Evolutionary conservation across 1,140 invertebrate species (phyloP).

Genomic region (Lepidotrigona ventralis): DNA sequence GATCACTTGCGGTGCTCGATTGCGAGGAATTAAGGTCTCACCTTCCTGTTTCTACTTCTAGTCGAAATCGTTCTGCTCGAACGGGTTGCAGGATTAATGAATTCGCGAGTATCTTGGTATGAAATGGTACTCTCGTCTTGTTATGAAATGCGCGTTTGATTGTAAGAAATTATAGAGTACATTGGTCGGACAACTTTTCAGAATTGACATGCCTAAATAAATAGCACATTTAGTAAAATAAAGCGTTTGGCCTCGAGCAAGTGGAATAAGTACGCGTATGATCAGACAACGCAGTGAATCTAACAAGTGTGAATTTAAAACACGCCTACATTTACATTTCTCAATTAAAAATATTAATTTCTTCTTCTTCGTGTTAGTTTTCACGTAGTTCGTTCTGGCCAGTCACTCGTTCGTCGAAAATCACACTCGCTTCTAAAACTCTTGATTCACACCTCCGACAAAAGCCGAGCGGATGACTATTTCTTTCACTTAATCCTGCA

Average conservation of each 20-base stretch:
- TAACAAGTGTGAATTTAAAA: not conserved
- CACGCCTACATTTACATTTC: not conserved
- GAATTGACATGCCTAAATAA: not conserved
- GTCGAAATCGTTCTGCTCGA: not conserved
- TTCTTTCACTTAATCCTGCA: not conserved
- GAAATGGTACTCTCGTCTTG: not conserved
- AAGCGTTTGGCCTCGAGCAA: not conserved
- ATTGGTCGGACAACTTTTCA: not conserved
- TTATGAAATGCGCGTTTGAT: not conserved
- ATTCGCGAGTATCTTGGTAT: too few species aligned
- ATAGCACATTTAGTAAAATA: not conserved
- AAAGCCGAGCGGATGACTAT: too few species aligned
- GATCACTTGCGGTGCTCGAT: slow-evolving; percentile 7
- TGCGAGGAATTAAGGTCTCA: not conserved
- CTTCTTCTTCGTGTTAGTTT: too few species aligned
- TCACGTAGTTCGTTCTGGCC: too few species aligned
- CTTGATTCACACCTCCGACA: too few species aligned
- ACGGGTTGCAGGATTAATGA: not conserved
- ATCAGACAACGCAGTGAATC: not conserved
- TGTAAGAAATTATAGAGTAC: not conserved
- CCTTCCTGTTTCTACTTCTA: not conserved
- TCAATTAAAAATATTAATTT: too few species aligned
- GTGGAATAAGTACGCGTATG: not conserved
- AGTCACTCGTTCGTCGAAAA: too few species aligned
- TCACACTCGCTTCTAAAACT: too few species aligned